Conservation (phyloP, 2,797 vertebrate species). For the Ficedula albicollis region DNA sequence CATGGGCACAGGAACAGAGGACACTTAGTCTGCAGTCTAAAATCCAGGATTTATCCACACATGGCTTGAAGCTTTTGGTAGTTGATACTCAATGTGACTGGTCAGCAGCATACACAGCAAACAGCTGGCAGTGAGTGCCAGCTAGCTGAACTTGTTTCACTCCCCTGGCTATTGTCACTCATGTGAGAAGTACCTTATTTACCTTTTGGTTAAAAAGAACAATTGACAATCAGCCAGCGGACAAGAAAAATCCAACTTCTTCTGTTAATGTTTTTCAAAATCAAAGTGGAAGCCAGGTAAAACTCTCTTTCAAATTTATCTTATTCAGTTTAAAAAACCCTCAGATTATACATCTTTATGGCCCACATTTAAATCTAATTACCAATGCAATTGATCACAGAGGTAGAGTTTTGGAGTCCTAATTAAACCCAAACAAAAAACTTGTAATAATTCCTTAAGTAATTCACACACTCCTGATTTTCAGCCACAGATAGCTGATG, state of each 20-base stretch:
- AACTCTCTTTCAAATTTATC: not conserved
- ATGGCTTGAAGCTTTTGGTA: not conserved
- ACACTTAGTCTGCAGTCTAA: not conserved
- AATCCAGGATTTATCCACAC: not conserved
- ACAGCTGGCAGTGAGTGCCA: not conserved
- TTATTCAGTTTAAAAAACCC: not conserved
- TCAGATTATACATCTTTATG: not conserved
- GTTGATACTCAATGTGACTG: not conserved
- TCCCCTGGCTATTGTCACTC: not conserved
- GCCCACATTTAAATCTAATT: slow-evolving; percentile 16
- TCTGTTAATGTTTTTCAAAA: slow-evolving; percentile 12
- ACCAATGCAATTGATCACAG: not conserved
- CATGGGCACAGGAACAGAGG: not conserved
- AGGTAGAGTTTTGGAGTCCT: not conserved
- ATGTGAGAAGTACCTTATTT: not conserved
- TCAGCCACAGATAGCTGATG: not conserved
- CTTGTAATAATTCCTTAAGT: not conserved
- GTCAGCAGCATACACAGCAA: not conserved
- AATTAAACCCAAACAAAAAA: not conserved
- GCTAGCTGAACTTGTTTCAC: not conserved
- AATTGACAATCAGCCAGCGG: not conserved
- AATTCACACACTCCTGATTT: not conserved
- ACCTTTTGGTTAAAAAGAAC: slow-evolving; percentile 10
- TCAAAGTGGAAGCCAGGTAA: not conserved
- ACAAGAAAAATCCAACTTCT: not conserved